Evolutionary conservation across 2,797 vertebrate genomes (phyloP).

Genomic region (Paramormyrops hopkinsi): DNA sequence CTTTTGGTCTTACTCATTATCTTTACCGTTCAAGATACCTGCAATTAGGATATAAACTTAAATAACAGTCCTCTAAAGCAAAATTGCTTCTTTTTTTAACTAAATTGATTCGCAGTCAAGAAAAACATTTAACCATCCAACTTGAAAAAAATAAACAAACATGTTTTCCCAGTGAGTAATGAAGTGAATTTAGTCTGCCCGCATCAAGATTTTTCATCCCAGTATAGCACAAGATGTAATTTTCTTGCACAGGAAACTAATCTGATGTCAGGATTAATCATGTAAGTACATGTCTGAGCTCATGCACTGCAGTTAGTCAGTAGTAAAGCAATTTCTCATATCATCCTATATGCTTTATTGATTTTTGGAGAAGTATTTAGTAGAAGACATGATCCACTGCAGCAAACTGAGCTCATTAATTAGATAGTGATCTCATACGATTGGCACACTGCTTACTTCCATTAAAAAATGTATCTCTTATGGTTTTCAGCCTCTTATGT

Average conservation of each 20-base stretch:
- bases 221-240: not conserved
- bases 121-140: not conserved
- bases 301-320: not conserved
- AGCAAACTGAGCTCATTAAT: not conserved
- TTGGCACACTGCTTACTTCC: not conserved
- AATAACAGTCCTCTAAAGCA: not conserved
- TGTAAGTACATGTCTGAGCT: not conserved
- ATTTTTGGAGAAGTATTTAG: not conserved
- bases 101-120: not conserved
- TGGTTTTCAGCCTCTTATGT: not conserved
- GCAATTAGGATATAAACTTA: not conserved
- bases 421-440: not conserved
- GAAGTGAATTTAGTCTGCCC: not conserved
- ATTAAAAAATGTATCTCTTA: not conserved
- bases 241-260: not conserved
- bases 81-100: not conserved
- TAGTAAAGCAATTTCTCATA: not conserved
- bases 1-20: not conserved
- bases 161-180: not conserved
- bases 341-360: not conserved
- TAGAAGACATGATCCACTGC: not conserved
- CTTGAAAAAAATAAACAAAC: not conserved
- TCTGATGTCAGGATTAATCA: not conserved
- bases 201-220: not conserved
- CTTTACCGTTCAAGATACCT: not conserved